phyloP scores from a whole-genome alignment of 2,888 invertebrate genomes.

The Sinodicranocentrus sp. region DNA sequence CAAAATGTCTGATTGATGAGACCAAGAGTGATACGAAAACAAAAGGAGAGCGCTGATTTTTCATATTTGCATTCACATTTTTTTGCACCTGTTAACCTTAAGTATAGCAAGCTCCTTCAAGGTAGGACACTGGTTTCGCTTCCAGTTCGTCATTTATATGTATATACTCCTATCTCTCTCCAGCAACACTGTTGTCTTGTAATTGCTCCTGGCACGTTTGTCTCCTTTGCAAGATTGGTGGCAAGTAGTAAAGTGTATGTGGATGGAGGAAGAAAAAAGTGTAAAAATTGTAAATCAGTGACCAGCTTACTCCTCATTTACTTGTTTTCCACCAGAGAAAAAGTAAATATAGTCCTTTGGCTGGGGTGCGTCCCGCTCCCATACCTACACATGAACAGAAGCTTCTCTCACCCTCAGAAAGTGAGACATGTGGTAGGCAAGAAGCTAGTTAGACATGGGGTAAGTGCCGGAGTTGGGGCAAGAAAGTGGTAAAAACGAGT shows the following conservation, averaged over 20 bases:
- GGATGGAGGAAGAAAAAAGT: constrained; percentile 22
- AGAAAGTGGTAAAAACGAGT: constrained; percentile 50
- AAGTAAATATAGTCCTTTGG: constrained; percentile 44
- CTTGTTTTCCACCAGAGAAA: constrained; percentile 11
- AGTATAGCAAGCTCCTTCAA: not conserved
- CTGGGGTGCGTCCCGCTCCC: constrained; percentile 56
- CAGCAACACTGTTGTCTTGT: constrained; percentile 33
- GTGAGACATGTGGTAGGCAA: constrained; percentile 32
- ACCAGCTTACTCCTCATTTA: constrained; percentile 41
- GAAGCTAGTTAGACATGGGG: not conserved
- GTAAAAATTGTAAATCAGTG: constrained; percentile 60
- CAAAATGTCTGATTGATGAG: constrained; percentile 64
- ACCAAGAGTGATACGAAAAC: constrained; percentile 56
- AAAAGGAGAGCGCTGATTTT: constrained; percentile 63
- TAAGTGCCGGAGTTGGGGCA: constrained; percentile 15
- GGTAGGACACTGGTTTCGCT: not conserved
- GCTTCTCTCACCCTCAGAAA: not conserved
- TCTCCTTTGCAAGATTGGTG: constrained; percentile 29
- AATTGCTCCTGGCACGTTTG: constrained; percentile 58
- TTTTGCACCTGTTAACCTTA: constrained; percentile 66
- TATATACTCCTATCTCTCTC: constrained; percentile 17
- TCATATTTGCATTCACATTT: constrained; percentile 67
- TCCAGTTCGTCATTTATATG: constrained; percentile 36
- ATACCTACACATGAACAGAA: not conserved
- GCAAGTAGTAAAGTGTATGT: constrained; percentile 13